A percentile compares a stretch with the other conserved stretches of the same genome.
phyloP scores from a whole-genome alignment of 2,797 vertebrate genomes.

The Selene dorsalis region DNA sequence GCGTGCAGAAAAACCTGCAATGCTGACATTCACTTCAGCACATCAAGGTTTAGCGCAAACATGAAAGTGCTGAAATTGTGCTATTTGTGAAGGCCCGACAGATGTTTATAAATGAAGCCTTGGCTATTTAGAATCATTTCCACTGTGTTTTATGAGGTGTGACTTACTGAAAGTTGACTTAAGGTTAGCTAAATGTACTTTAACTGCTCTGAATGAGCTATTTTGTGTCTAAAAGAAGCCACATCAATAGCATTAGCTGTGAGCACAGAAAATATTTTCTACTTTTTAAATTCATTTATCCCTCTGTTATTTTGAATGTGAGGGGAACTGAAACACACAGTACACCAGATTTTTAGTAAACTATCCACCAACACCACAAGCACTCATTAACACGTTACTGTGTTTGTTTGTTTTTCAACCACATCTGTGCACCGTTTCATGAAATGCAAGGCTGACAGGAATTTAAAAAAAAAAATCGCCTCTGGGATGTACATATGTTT shows the following conservation, averaged over 20 bases:
- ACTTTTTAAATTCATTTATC: neutral
- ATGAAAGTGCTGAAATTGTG: conserved; percentile 40
- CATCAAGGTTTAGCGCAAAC: conserved; percentile 32
- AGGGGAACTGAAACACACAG: neutral
- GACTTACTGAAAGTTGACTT: conserved; percentile 27
- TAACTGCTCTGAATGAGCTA: conserved; percentile 11
- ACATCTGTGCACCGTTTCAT: conserved; percentile 1
- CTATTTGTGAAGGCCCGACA: conserved; percentile 32
- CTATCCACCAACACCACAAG: neutral
- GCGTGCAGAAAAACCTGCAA: conserved; percentile 27
- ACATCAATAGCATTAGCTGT: neutral
- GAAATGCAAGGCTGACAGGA: neutral
- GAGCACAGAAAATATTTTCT: neutral
- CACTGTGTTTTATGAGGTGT: conserved; percentile 54
- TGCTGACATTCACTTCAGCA: conserved; percentile 26
- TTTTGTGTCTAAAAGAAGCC: conserved; percentile 15
- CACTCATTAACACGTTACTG: neutral
- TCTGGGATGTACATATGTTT: neutral
- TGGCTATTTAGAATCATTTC: conserved; percentile 49
- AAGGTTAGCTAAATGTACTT: conserved; percentile 33
- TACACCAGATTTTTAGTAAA: neutral
- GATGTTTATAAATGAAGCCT: conserved; percentile 40
- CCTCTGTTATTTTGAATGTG: neutral
- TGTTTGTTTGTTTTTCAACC: too few species aligned
- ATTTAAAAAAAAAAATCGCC: neutral